Percentiles rank a stretch among this genome's conserved stretches.
phyloP scores from a whole-genome alignment of 2,797 vertebrate genomes.

The Alcedo atthis region DNA sequence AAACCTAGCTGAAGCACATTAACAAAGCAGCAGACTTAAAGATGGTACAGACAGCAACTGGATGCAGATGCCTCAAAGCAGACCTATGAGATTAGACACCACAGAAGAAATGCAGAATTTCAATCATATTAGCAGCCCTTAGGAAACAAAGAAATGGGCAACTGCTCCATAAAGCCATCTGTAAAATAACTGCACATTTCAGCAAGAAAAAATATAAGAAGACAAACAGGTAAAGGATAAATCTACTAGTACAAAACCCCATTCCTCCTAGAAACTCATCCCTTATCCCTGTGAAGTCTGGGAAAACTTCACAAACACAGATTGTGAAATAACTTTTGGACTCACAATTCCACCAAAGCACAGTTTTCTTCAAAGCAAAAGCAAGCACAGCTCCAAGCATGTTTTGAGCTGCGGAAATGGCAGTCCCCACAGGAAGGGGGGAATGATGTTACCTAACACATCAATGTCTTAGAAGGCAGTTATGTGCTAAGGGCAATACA shows the following conservation, averaged over 20 bases:
- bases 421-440: background rate
- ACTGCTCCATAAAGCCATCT: background rate
- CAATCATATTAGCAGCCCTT: background rate
- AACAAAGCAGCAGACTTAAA: background rate
- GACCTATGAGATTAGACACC: background rate
- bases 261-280: background rate
- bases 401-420: background rate
- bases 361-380: background rate
- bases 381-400: background rate
- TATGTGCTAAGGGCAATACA: background rate
- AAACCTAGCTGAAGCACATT: background rate
- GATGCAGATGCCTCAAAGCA: background rate
- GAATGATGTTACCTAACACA: background rate
- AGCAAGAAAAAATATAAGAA: background rate
- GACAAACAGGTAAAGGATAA: background rate
- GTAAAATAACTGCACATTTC: rapidly evolving
- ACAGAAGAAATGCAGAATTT: background rate
- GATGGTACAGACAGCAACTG: background rate
- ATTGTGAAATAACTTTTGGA: background rate
- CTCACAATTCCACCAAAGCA: background rate
- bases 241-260: background rate
- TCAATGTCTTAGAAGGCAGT: background rate
- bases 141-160: background rate
- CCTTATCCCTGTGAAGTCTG: background rate
- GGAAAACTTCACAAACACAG: background rate